A percentile compares a stretch with the other conserved stretches of the same genome.
These are phyloP conservation scores for Lepidothrix coronata DNA, from an alignment of 2,113 vertebrate genomes.

Conservation along the genomic window DNA sequence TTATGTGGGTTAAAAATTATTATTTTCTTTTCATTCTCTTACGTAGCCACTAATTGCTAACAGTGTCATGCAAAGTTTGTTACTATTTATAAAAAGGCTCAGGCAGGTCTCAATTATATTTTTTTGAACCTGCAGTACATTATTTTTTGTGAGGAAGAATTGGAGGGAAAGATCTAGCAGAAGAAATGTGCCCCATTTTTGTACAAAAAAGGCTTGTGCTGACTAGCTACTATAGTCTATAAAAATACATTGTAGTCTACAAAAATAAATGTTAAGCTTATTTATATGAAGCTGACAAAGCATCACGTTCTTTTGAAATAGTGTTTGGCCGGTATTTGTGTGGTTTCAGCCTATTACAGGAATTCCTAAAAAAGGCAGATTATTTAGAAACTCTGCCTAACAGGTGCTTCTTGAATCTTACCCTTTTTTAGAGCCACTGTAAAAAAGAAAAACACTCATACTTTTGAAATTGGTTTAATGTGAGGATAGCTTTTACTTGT, in stretches of 20 bases:
- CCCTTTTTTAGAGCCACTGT: neutral
- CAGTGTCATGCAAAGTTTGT: neutral
- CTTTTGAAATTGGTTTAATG: neutral
- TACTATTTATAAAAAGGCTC: neutral
- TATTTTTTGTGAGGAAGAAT: neutral
- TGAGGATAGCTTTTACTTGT: neutral
- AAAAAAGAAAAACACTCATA: neutral
- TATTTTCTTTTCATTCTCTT: neutral
- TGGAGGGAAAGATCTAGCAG: neutral
- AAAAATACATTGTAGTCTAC: neutral
- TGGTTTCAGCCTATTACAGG: neutral
- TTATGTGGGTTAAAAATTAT: neutral
- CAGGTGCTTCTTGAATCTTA: neutral
- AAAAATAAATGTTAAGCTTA: neutral
- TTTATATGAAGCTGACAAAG: neutral
- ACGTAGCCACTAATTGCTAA: neutral
- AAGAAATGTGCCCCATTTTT: neutral
- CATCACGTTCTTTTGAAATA: neutral
- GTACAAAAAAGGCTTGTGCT: neutral
- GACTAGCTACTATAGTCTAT: neutral
- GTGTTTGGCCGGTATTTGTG: neutral
- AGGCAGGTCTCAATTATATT: neutral
- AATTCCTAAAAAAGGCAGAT: neutral
- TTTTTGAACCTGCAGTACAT: neutral
- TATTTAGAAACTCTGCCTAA: neutral